phyloP scores from a whole-genome alignment of 2,113 vertebrate genomes.

The Sander lucioperca region DNA sequence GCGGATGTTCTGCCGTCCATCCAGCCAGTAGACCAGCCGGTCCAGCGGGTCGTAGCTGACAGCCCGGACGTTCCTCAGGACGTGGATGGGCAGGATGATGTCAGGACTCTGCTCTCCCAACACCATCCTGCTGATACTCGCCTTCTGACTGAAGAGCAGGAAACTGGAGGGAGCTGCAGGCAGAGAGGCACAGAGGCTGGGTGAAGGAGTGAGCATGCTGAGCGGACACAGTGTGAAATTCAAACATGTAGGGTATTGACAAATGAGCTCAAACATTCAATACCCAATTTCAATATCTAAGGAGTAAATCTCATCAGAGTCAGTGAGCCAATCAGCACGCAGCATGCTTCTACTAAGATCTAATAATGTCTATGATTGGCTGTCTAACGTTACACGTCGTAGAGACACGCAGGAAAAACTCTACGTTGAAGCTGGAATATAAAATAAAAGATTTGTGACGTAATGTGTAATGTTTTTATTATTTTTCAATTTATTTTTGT shows the following conservation, averaged over 20 bases:
- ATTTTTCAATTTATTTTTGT: too few relatives aligned
- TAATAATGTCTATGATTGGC: too few relatives aligned
- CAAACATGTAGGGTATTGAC: neutral
- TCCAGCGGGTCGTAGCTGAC: constrained; percentile 93
- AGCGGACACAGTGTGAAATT: constrained; percentile 17
- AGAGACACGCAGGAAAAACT: too few relatives aligned
- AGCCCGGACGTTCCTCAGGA: constrained; percentile 90
- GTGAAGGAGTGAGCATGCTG: neutral
- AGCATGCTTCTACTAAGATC: too few relatives aligned
- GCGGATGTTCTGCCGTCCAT: constrained; percentile 93
- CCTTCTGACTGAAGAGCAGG: constrained; percentile 95
- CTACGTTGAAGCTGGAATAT: too few relatives aligned
- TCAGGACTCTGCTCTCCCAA: constrained; percentile 95
- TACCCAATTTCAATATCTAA: too few relatives aligned
- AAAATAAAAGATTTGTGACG: too few relatives aligned
- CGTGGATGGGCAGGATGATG: constrained; percentile 93
- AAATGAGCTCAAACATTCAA: too few relatives aligned
- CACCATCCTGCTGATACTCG: constrained; percentile 94
- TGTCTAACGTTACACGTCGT: too few relatives aligned
- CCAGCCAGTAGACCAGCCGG: constrained; percentile 93
- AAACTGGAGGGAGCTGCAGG: constrained; percentile 91
- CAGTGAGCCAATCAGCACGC: too few relatives aligned
- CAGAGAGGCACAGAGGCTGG: neutral
- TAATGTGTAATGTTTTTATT: too few relatives aligned
- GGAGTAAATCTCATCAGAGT: too few relatives aligned